Conservation (phyloP, 2,888 invertebrate species). For the Dascillus cervinus region DNA sequence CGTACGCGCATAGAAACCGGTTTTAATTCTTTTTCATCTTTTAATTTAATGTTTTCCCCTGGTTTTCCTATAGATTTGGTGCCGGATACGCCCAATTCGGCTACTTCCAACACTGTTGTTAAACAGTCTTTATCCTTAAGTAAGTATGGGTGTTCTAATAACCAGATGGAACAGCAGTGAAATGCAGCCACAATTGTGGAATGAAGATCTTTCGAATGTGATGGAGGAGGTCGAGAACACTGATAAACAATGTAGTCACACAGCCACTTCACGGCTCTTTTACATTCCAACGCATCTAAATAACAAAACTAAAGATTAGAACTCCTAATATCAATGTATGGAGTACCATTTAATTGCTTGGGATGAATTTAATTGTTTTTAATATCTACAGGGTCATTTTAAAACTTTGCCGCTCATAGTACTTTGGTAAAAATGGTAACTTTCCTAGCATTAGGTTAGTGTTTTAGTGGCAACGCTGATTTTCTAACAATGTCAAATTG, state of each 20-base stretch:
- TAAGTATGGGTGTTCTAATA: conserved; percentile 83
- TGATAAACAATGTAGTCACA: conserved; percentile 97
- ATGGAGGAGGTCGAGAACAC: conserved; percentile 88
- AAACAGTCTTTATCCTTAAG: conserved; percentile 88
- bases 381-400: no score
- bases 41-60: conserved; percentile 83
- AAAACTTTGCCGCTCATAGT: no score
- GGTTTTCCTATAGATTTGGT: conserved; percentile 82
- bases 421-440: no score
- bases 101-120: conserved; percentile 85
- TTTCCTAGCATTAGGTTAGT: no score
- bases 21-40: conserved; percentile 92
- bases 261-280: conserved; percentile 92
- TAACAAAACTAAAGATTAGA: no score
- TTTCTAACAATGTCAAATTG: no score
- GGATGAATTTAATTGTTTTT: no score
- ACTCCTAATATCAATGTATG: no score
- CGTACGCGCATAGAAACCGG: conserved; percentile 96
- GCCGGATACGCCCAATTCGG: conserved; percentile 95
- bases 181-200: conserved; percentile 92
- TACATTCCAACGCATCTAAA: conserved; percentile 79
- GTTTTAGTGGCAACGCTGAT: no score
- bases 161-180: conserved; percentile 86
- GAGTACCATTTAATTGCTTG: no score
- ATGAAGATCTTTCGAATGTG: conserved; percentile 89